Conservation (phyloP, 2,888 invertebrate species). For the Myopa tessellatipennis region DNA sequence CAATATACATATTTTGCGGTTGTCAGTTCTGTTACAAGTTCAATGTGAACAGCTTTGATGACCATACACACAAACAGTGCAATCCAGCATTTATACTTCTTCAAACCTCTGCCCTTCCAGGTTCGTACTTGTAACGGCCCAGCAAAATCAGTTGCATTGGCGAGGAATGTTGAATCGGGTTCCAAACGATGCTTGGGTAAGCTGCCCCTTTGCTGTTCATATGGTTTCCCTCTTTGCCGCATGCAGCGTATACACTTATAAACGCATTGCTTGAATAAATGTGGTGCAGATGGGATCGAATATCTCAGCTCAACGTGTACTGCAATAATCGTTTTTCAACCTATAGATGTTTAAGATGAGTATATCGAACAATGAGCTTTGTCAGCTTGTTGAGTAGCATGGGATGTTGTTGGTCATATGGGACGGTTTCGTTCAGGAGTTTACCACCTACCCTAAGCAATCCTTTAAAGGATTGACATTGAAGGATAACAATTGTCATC, state of each 20-base stretch:
- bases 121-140: constrained; percentile 48
- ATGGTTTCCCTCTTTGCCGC: constrained; percentile 34
- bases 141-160: constrained; percentile 49
- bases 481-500: no score
- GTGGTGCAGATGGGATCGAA: no score
- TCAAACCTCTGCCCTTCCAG: constrained; percentile 47
- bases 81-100: constrained; percentile 51
- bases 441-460: constrained; percentile 47
- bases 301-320: no score
- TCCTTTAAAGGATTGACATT: no score
- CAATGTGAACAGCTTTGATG: constrained; percentile 54
- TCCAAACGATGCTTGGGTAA: constrained; percentile 45
- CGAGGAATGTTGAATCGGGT: constrained; percentile 45
- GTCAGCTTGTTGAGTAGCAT: constrained; percentile 44
- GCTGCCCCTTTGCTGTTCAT: constrained; percentile 47
- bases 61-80: constrained; percentile 52
- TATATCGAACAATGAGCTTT: constrained; percentile 31
- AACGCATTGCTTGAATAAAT: constrained; percentile 40
- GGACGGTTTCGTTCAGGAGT: constrained; percentile 40
- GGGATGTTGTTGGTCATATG: constrained; percentile 45
- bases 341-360: no score
- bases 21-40: constrained; percentile 48
- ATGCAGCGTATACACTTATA: constrained; percentile 44
- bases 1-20: constrained; percentile 53
- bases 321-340: no score